These are phyloP conservation scores for Megaleporinus macrocephalus DNA, from an alignment of 2,113 vertebrate genomes.

Conservation along the genomic window DNA sequence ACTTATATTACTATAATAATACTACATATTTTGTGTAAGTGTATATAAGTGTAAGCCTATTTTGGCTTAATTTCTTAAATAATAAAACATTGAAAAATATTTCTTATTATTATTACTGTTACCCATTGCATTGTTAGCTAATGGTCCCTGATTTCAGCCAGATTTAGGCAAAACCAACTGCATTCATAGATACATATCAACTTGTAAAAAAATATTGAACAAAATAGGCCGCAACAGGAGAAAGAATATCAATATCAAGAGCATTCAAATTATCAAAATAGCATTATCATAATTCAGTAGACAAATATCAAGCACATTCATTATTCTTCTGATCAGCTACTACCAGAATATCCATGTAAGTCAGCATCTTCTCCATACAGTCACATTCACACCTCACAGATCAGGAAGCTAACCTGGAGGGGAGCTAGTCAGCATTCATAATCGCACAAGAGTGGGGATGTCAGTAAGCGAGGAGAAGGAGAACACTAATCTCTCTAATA, in stretches of 20 bases:
- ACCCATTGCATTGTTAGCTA: too few species aligned
- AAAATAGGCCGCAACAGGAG: neutral
- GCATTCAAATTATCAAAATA: too few species aligned
- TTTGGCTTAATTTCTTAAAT: too few species aligned
- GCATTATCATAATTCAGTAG: neutral
- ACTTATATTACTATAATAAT: too few species aligned
- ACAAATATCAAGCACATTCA: neutral
- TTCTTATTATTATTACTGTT: too few species aligned
- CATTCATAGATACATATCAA: too few species aligned
- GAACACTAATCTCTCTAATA: constrained; percentile 49
- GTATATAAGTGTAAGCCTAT: too few species aligned
- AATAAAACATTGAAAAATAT: too few species aligned
- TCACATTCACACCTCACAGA: constrained; percentile 44
- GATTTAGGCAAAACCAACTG: too few species aligned
- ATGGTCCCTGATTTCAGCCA: too few species aligned
- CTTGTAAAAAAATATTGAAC: too few species aligned
- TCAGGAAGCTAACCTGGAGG: constrained; percentile 51
- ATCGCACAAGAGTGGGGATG: constrained; percentile 42
- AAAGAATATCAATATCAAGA: neutral
- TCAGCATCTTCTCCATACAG: neutral
- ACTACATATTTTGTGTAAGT: too few species aligned
- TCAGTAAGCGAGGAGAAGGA: constrained; percentile 52
- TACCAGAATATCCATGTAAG: neutral
- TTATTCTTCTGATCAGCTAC: neutral
- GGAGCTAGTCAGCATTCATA: constrained; percentile 37